Base-by-base conservation (phyloP, 1,140 invertebrate species). In the Nomia melanderi region DNA sequence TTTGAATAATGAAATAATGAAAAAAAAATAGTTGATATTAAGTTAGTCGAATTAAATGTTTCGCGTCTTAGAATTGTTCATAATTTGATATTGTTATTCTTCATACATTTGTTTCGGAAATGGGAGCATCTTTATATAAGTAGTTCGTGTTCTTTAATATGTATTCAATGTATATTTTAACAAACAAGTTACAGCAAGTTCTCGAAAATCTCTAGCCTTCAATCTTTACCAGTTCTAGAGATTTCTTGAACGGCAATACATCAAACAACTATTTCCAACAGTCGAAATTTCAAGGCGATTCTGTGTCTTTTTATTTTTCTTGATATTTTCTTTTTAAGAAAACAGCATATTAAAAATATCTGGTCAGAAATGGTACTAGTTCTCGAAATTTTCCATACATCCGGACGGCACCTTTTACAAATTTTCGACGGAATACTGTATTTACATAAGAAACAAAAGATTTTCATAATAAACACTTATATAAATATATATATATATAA, bases 141-240 rank as follows among this genome's bases (percentile, higher is more conserved):
- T n/a, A n/a, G 7, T 67, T 23, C 36, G 14, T 14, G 39, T 57
- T 63, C 20, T 50, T 50, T 50, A 50, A 50, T 50, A 17, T n/a
- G 36, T 5, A 20, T 72, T 36, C 33, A 20, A 63, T 11, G 6
- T 63, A 23, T 63, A 72, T 36, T 72, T 62, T 62, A 47, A 47
- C 47, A 72, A 72, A 64, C 50, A 8, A 39, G 63, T 53, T 64
- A 50, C 47, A 50, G 47, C n/a, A 50, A 50, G 1, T 23, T 20
- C 17, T 7, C 20, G n/a, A 50, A 50, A 50, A 50, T 50, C 47
- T n/a, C 20, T 4, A n/a, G 8, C n/a, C 4, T 47, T 5, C 8
- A 36, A 36, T 5, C 33, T 36, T 8, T 36, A 3, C 33, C 33
- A 36, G 8, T 36, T 36, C 8, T 36, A 36, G 33, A n/a, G 33